These are phyloP conservation scores for Sphyrna mokarran DNA, from an alignment of 2,113 vertebrate species.

Conservation along the genomic window DNA sequence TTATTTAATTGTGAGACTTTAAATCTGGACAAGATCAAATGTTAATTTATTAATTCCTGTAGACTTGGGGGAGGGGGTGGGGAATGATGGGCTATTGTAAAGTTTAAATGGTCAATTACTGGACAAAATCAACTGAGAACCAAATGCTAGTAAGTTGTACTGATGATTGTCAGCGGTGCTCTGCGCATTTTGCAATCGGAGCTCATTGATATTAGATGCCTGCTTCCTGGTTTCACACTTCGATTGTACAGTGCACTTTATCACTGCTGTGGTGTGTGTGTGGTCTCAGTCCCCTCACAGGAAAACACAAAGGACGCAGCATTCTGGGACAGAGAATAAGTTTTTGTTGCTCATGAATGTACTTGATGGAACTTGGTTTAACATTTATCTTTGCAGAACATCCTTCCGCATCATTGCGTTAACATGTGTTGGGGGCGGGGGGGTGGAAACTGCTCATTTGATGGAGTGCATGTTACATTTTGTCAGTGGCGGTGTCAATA, in stretches of 20 bases:
- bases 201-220: not conserved
- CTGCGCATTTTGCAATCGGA: not conserved
- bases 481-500: not conserved
- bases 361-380: not conserved
- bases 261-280: not conserved
- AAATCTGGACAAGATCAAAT: not conserved
- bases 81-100: not conserved
- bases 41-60: not conserved
- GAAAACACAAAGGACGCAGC: not conserved
- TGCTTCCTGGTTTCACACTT: constrained; percentile 22
- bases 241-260: not conserved
- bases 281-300: constrained; percentile 25
- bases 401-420: not conserved
- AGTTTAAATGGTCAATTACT: not conserved
- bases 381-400: not conserved
- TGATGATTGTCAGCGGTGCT: not conserved
- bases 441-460: not conserved
- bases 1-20: not conserved
- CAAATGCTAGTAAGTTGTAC: not conserved
- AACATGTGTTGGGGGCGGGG: not conserved
- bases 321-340: not conserved
- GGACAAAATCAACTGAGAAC: constrained; percentile 9
- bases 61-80: not conserved
- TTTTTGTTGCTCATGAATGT: not conserved
- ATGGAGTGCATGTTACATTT: not conserved